Evolutionary conservation across 2,888 invertebrate species (phyloP).

Genomic region (Anodontia alba): DNA sequence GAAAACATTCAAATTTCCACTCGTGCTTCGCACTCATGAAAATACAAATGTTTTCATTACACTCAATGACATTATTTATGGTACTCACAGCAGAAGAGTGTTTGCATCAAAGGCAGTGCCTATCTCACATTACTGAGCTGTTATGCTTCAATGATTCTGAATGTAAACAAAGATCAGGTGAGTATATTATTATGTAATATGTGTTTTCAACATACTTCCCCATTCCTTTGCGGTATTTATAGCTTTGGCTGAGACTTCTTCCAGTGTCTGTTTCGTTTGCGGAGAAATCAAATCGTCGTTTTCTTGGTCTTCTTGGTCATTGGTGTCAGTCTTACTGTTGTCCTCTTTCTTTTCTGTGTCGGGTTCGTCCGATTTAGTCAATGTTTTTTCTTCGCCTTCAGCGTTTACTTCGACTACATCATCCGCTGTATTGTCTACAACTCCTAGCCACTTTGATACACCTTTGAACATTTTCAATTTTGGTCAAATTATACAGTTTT

Average conservation of each 20-base stretch:
- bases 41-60: too few relatives aligned
- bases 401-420: constrained; percentile 56
- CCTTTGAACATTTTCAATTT: constrained; percentile 75
- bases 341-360: constrained; percentile 40
- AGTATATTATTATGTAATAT: too few relatives aligned
- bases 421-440: constrained; percentile 67
- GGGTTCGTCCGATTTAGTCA: background rate
- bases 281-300: constrained; percentile 66
- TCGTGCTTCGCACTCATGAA: too few relatives aligned
- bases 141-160: background rate
- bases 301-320: constrained; percentile 59
- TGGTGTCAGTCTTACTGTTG: constrained; percentile 46
- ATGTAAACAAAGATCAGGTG: constrained; percentile 4
- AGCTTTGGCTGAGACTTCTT: constrained; percentile 83
- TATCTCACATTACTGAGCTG: background rate
- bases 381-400: constrained; percentile 46
- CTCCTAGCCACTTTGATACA: constrained; percentile 79
- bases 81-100: too few relatives aligned
- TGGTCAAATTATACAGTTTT: background rate
- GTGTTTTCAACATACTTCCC: constrained; percentile 77
- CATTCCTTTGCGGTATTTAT: constrained; percentile 83
- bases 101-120: too few relatives aligned
- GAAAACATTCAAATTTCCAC: too few relatives aligned
- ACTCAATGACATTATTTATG: too few relatives aligned
- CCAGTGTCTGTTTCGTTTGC: constrained; percentile 73